Base-by-base conservation (phyloP, 2,888 invertebrate genomes). In the Panopea generosa region DNA sequence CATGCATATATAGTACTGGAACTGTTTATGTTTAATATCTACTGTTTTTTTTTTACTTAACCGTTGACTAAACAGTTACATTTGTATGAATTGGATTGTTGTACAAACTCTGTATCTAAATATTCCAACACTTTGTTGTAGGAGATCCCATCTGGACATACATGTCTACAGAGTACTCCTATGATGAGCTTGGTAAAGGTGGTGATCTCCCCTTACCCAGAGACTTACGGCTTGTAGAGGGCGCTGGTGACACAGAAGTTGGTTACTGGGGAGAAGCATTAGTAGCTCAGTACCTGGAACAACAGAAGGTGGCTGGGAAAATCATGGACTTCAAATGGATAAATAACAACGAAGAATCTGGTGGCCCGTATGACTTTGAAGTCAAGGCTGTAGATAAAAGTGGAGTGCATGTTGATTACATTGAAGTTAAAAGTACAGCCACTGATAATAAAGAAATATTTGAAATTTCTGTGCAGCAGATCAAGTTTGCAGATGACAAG, bases 201-300 rank as follows among this genome's bases (percentile, higher is more conserved):
- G 33, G 47, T n/a, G 80, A 74, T 20, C 82, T 90, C 16, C 71
- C 75, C 18, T 52, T 83, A 3, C 78, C 82, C 0, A 43, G 52
- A 24, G 60, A 33, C 9, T 22, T 83, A 2, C 38, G 55, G 7
- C 59, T 83, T 6, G 66, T 57, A 1, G 65, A 68, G 1, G 78
- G 76, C 2, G 69, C 81, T 4, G 77, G 63, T 6, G 75, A 62
- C n/a, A 45, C 67, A 0, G 84, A 79, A 24, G 78, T 91, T 4
- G 92, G 90, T 0, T 83, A 84, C 7, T 90, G 89, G 89, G 92
- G 92, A 11, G 92, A 92, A 69, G 52, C 33, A 2, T 80, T 91
- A 4, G 91, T 92, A 14, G 82, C 84, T 33, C 77, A 88, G 43
- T 91, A 89, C 68, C 82, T 92, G 4, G 65, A 82, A 24, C 72